Percentiles rank a stretch among this genome's conserved stretches.
These are phyloP conservation scores for Apodemia hepburni DNA, from an alignment of 2,888 invertebrate species.

Conservation along the genomic window DNA sequence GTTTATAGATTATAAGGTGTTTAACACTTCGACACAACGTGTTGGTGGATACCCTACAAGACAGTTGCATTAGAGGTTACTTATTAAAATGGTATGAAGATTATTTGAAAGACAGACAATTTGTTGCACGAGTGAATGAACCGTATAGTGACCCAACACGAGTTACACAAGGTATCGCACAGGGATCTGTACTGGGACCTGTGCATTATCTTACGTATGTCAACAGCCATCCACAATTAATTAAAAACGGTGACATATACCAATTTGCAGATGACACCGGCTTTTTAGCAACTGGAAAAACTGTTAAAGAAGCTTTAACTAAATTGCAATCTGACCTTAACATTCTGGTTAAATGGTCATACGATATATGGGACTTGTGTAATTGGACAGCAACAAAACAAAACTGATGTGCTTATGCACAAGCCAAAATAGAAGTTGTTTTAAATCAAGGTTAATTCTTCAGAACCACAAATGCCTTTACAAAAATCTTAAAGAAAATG, in stretches of 20 bases:
- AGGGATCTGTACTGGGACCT: conserved; percentile 32
- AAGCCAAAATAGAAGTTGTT: conserved; percentile 15
- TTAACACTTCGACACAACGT: conserved; percentile 28
- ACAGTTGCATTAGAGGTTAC: conserved; percentile 28
- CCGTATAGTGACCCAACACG: conserved; percentile 18
- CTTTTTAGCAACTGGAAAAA: conserved; percentile 15
- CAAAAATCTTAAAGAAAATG: conserved; percentile 6
- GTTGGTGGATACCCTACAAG: conserved; percentile 20
- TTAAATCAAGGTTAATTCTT: conserved; percentile 13
- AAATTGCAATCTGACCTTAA: conserved; percentile 20
- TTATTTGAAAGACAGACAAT: conserved; percentile 25
- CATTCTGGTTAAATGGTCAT: conserved; percentile 23
- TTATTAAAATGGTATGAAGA: conserved; percentile 27
- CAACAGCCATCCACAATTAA: conserved; percentile 20
- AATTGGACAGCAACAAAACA: conserved; percentile 24
- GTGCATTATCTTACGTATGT: conserved; percentile 31
- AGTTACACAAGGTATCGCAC: conserved; percentile 29
- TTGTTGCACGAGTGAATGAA: conserved; percentile 22
- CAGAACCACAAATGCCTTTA: conserved; percentile 6
- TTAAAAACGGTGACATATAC: conserved; percentile 23
- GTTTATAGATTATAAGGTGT: conserved; percentile 30
- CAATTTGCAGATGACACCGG: conserved; percentile 34
- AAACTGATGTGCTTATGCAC: conserved; percentile 23
- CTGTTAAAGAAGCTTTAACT: conserved; percentile 7
- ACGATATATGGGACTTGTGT: conserved; percentile 25